Evolutionary conservation across 2,113 vertebrate species (phyloP).

Genomic region (Silurus asotus): DNA sequence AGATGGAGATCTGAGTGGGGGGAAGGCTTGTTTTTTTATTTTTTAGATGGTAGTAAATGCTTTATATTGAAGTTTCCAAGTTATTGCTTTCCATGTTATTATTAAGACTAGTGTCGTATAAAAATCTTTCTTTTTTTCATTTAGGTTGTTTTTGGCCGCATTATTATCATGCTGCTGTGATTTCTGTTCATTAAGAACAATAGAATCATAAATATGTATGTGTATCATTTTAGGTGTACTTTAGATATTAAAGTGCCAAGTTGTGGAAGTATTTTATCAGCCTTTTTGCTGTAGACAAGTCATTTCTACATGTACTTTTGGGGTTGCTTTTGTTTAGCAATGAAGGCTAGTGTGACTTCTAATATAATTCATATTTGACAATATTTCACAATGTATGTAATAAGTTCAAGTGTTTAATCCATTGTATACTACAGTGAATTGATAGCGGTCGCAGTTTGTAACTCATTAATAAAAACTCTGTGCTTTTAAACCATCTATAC

Average conservation of each 20-base stretch:
- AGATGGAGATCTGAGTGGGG: slow-evolving; percentile 40
- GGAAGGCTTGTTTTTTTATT: not conserved
- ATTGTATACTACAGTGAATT: not conserved
- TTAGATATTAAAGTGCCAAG: not conserved
- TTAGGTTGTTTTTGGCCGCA: not conserved
- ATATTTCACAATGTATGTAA: not conserved
- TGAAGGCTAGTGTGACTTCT: not conserved
- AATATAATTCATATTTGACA: not conserved
- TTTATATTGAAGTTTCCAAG: slow-evolving; percentile 54
- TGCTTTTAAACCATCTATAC: too few species aligned
- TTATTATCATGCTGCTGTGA: not conserved
- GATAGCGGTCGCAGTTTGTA: not conserved
- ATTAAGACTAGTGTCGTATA: not conserved
- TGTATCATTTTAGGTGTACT: not conserved
- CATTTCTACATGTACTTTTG: not conserved
- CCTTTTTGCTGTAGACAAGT: not conserved
- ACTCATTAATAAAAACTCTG: too few species aligned
- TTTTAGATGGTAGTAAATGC: slow-evolving; percentile 39
- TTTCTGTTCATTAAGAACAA: not conserved
- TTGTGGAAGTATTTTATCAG: not conserved
- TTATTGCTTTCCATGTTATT: slow-evolving; percentile 3
- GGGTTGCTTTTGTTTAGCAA: not conserved
- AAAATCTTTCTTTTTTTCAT: not conserved
- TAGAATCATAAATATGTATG: not conserved
- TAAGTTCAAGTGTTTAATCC: not conserved